Evolutionary conservation across 2,113 vertebrate species (phyloP).

Genomic region (Amphiprion ocellaris): DNA sequence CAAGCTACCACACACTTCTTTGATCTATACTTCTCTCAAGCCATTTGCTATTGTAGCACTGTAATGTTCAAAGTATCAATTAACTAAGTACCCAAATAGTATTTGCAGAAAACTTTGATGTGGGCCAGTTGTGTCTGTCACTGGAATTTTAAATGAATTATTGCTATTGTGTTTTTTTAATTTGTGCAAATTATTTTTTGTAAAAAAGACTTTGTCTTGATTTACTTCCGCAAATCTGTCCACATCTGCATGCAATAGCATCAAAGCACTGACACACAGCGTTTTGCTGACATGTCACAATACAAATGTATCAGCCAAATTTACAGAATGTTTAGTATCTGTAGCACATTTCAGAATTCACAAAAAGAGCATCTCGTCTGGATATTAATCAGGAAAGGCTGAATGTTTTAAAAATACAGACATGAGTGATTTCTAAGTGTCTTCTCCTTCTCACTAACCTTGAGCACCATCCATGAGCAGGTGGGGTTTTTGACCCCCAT

Average conservation of each 20-base stretch:
- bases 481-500: constrained; percentile 32
- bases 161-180: neutral
- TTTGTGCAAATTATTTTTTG: constrained; percentile 2
- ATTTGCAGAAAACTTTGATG: constrained; percentile 54
- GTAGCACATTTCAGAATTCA: constrained; percentile 1
- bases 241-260: neutral
- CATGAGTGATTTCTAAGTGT: constrained; percentile 48
- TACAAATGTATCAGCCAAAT: neutral
- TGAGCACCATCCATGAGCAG: constrained; percentile 53
- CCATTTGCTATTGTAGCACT: constrained; percentile 37
- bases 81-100: constrained; percentile 51
- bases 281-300: neutral
- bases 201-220: neutral
- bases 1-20: constrained; percentile 43
- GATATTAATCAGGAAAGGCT: constrained; percentile 11
- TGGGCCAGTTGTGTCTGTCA: constrained; percentile 15
- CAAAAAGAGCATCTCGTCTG: constrained; percentile 8
- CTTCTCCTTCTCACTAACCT: constrained; percentile 57
- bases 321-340: neutral
- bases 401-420: constrained; percentile 29
- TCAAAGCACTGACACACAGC: constrained; percentile 3
- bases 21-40: constrained; percentile 61
- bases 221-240: neutral
- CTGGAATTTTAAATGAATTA: neutral
- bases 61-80: constrained; percentile 54